Evolutionary conservation across 2,797 vertebrate species (phyloP), one percentile per base, ranked within the genome.

Genomic region (Coregonus suidteri): DNA sequence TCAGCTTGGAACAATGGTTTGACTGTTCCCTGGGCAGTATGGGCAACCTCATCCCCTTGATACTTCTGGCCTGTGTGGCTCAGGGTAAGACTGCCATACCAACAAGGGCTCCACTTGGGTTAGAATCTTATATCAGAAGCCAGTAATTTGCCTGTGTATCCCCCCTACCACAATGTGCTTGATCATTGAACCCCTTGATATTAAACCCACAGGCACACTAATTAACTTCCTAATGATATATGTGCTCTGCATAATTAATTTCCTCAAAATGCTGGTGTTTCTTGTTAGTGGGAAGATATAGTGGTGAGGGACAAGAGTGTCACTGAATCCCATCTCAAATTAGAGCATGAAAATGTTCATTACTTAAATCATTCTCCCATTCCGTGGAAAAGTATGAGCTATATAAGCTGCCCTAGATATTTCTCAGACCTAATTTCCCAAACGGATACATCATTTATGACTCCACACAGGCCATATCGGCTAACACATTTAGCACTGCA

Each of bases 11-110:
- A 82, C 70, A 67, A 90, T 89, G 89, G 70, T 85, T 34, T 87
- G 77, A 88, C 76, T 74, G 54, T 85, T 65, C 69, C 16, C 66
- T 68, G 66, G 47, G 64, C 77, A 90, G 75, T 64, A 93, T 93
- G 91, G 71, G 74, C 69, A 18, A 73, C 74, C 64, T 84, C 56
- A 41, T 73, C 71, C 75, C 88, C 67, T 74, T 88, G 15, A 6
- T 87, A 47, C 72, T 91, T 0, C 83, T 93, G 20, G 85, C 84
- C n/a, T 83, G 64, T 82, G 52, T 52, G 51, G 81, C 65, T 83
- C 83, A 89, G 90, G 92, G 93, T 94, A 79, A 91, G 88, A 71
- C 25, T 77, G 73, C 54, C 71, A 52, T 51, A 70, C 34, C 72
- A 7, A 71, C 79, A 69, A 3, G 20, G 47, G 3, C 25, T 51